Conservation (phyloP, 2,797 vertebrate genomes). For the Columba guinea region DNA sequence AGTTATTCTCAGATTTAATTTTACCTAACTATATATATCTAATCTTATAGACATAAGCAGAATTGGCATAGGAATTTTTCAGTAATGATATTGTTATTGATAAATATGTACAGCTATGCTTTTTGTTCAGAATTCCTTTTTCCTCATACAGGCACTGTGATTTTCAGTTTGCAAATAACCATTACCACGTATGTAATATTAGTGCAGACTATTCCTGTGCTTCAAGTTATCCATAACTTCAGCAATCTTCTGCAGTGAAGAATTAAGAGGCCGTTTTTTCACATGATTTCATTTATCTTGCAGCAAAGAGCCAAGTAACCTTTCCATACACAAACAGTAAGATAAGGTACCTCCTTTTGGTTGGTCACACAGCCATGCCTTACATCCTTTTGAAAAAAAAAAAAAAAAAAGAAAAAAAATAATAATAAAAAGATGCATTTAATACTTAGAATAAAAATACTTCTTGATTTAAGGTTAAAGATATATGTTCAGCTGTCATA, state of each 20-base stretch:
- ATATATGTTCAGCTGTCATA: background rate
- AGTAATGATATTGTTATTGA: background rate
- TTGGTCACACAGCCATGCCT: background rate
- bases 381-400: background rate
- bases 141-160: background rate
- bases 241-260: background rate
- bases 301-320: background rate
- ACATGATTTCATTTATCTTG: background rate
- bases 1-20: constrained; percentile 2
- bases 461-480: background rate
- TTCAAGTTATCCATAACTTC: background rate
- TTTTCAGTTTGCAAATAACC: background rate
- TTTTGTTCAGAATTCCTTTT: background rate
- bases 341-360: background rate
- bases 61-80: background rate
- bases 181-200: background rate
- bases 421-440: background rate
- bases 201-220: background rate
- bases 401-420: too few relatives aligned
- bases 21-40: background rate
- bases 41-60: background rate
- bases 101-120: background rate
- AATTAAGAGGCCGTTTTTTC: background rate
- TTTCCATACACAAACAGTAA: background rate
- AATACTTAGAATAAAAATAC: background rate